Base-by-base conservation (phyloP, 2,888 invertebrate genomes). In the Drosophila formosana region DNA sequence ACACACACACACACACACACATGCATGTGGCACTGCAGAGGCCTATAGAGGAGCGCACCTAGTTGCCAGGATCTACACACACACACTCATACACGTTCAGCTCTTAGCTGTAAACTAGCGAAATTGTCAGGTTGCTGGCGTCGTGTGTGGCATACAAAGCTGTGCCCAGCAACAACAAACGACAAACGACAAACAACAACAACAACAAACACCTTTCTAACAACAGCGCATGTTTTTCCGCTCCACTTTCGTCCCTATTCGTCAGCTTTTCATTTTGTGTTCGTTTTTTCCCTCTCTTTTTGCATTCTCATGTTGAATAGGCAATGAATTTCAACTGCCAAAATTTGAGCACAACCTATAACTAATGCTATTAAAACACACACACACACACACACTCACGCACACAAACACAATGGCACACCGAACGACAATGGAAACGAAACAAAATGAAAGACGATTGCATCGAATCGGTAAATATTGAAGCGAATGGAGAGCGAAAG, bases 291-390 rank as follows among this genome's bases (percentile, higher is more conserved):
- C 1, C 11, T 11, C 13, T 43, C 26, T 34, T 9, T 28, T 41
- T 46, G 57, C 25, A 32, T 64, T 61, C 37, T 30, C 47, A 63
- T 50, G 45, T 30, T 7, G 50, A 56, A 62, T 72, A 68, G 67
- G 61, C 82, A 78, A 75, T 85, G 82, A 75, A 82, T 82, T 82
- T 72, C 63, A 78, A 82, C 62, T 82, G 75, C 56, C 72, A 70
- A 64, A 66, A 63, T 28, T 50, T 37, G 46, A 18, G 56, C 63
- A 34, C 25, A 64, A 50, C 18, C 32, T 26, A 32, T 50, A 55
- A 50, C 55, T 63, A 57, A 69, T 55, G 51, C 39, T 60, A 70
- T 57, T 64, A 70, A 47, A 43, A 53, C 37, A 52, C 37, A 65
- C 43, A 43, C 30, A 30, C 18, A 30, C 39, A 49, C 34, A 52